phyloP scores from a whole-genome alignment of 2,113 vertebrate species.

The Thalassarche chlororhynchos region DNA sequence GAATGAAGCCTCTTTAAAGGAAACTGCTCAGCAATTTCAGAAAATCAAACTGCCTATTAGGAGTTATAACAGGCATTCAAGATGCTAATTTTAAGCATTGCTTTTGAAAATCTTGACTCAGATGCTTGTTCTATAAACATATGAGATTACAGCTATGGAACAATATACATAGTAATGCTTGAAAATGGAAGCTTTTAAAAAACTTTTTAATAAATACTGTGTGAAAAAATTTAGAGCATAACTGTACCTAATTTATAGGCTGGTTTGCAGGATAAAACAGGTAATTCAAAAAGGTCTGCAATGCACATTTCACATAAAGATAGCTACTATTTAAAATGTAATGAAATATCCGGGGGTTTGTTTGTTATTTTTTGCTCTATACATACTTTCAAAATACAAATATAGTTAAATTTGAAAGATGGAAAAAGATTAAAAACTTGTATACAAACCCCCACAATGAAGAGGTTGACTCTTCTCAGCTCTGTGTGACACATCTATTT shows the following conservation, averaged over 20 bases:
- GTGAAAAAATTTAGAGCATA: neutral
- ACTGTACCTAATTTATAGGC: neutral
- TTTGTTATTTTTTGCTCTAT: neutral
- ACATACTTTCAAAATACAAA: neutral
- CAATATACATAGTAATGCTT: neutral
- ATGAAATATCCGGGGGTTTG: neutral
- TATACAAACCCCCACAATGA: neutral
- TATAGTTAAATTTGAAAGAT: neutral
- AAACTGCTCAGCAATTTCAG: neutral
- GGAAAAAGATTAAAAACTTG: neutral
- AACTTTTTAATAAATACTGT: neutral
- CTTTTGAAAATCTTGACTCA: neutral
- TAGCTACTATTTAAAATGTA: neutral
- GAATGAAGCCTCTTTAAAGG: neutral
- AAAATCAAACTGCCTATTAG: neutral
- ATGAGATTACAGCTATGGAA: neutral
- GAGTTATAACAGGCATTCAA: neutral
- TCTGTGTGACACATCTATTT: neutral
- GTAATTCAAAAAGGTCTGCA: neutral
- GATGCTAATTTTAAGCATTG: neutral
- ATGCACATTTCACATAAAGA: neutral
- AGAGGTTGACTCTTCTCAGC: neutral
- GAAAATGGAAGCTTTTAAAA: neutral
- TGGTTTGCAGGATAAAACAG: neutral
- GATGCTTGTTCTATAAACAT: neutral